Percentiles rank a stretch among this genome's conserved stretches.
Conservation (phyloP, 1,140 invertebrate genomes). For the Anthonomus grandis region DNA sequence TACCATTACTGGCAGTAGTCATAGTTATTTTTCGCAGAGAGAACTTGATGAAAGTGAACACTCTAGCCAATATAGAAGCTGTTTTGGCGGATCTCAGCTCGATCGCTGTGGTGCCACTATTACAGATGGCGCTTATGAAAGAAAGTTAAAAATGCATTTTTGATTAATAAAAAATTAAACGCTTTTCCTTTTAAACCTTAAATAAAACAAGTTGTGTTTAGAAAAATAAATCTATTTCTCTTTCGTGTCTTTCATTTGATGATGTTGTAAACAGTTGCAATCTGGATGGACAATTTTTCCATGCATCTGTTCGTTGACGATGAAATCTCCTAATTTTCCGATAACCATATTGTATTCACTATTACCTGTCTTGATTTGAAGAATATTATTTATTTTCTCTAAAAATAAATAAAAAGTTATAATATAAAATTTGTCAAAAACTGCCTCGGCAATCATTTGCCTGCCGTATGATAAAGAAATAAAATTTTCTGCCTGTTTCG, state of each 20-base stretch:
- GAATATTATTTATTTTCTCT: conserved; percentile 33
- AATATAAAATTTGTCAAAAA: not conserved
- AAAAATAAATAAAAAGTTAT: conserved; percentile 10
- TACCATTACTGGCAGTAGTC: conserved; percentile 80
- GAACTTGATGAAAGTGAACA: conserved; percentile 86
- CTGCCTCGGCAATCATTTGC: not conserved
- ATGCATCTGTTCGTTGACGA: conserved; percentile 32
- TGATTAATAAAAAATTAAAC: too few species aligned
- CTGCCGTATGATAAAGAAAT: too few species aligned
- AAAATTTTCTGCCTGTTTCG: too few species aligned
- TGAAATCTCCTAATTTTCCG: conserved; percentile 29
- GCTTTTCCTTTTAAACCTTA: too few species aligned
- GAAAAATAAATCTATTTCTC: too few species aligned
- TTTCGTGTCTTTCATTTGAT: not conserved
- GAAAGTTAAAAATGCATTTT: conserved; percentile 38
- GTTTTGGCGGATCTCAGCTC: conserved; percentile 88
- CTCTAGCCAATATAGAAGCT: conserved; percentile 80
- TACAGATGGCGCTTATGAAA: conserved; percentile 66
- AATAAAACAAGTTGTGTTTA: too few species aligned
- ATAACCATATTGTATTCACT: conserved; percentile 29
- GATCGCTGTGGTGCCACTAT: conserved; percentile 79
- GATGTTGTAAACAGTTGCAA: conserved; percentile 6
- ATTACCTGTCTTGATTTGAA: conserved; percentile 31
- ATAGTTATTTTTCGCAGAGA: conserved; percentile 91
- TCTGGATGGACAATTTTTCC: conserved; percentile 27